These are phyloP conservation scores for Aphidius gifuensis DNA, from an alignment of 1,140 invertebrate species.

Conservation along the genomic window DNA sequence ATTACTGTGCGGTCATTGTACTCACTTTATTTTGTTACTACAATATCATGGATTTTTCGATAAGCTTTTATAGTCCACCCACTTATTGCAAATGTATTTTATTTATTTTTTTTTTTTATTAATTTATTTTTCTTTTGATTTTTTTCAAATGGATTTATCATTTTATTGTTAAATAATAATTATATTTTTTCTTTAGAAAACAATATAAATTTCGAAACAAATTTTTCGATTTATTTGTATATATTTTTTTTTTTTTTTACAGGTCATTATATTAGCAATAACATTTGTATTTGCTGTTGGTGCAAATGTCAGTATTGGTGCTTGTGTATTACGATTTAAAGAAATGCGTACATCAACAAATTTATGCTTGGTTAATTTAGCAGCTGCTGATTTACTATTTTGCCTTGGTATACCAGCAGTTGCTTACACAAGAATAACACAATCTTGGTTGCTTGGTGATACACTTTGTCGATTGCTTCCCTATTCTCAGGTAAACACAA, in stretches of 20 bases:
- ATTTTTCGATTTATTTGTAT: slow-evolving; percentile 7
- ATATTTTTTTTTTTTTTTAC: slow-evolving; percentile 33
- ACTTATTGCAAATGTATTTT: no score
- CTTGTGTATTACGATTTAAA: slow-evolving; percentile 56
- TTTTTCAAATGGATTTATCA: background rate
- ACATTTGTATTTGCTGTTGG: slow-evolving; percentile 50
- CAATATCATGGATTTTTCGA: no score
- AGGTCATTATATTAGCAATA: slow-evolving; percentile 44
- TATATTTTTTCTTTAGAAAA: slow-evolving; percentile 4
- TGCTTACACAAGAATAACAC: slow-evolving; percentile 54
- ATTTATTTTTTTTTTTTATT: background rate
- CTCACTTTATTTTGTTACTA: no score
- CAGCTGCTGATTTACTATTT: slow-evolving; percentile 64
- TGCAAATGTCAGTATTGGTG: slow-evolving; percentile 50
- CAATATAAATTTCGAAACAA: background rate
- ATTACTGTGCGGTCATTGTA: no score
- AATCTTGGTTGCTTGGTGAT: slow-evolving; percentile 58
- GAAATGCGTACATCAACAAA: slow-evolving; percentile 75
- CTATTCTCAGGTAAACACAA: slow-evolving; percentile 57
- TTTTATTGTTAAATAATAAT: slow-evolving; percentile 3
- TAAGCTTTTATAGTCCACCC: no score
- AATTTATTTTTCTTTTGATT: background rate
- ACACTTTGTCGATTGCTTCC: slow-evolving; percentile 57
- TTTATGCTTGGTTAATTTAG: slow-evolving; percentile 70
- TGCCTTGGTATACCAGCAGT: slow-evolving; percentile 57